phyloP scores from a whole-genome alignment of 2,113 vertebrate genomes.

The Epinephelus moara region DNA sequence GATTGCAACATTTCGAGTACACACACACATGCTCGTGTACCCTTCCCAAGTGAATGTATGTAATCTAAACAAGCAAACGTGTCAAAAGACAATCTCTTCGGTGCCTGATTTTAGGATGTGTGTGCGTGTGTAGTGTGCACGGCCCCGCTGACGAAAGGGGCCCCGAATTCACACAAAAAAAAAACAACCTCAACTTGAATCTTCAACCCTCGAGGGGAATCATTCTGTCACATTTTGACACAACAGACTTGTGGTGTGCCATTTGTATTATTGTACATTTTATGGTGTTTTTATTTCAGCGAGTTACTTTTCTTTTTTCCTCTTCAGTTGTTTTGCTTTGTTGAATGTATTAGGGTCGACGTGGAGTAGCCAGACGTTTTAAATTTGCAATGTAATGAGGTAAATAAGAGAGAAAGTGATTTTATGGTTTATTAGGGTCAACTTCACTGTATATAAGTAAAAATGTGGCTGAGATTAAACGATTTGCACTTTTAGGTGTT shows the following conservation, averaged over 20 bases:
- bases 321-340: constrained; percentile 62
- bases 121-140: constrained; percentile 41
- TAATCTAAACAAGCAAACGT: constrained; percentile 47
- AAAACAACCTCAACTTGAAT: constrained; percentile 66
- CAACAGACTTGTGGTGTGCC: constrained; percentile 73
- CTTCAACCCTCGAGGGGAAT: constrained; percentile 44
- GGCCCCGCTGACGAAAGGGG: constrained; percentile 19
- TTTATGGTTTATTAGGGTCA: constrained; percentile 77
- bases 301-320: constrained; percentile 24
- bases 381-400: constrained; percentile 61
- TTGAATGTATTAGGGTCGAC: constrained; percentile 77
- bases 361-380: constrained; percentile 62
- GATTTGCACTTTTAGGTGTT: constrained; percentile 86
- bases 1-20: constrained; percentile 25
- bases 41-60: constrained; percentile 66
- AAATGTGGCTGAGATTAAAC: constrained; percentile 86
- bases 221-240: constrained; percentile 66
- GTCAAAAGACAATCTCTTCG: constrained; percentile 77
- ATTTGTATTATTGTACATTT: constrained; percentile 69
- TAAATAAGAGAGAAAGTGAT: constrained; percentile 64
- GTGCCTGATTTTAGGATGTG: constrained; percentile 70
- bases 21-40: constrained; percentile 12
- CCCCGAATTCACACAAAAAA: constrained; percentile 21
- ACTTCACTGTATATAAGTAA: constrained; percentile 86
- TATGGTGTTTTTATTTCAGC: constrained; percentile 58